These are phyloP conservation scores for Campoplex capitator DNA, from an alignment of 2,888 invertebrate species.

Conservation along the genomic window DNA sequence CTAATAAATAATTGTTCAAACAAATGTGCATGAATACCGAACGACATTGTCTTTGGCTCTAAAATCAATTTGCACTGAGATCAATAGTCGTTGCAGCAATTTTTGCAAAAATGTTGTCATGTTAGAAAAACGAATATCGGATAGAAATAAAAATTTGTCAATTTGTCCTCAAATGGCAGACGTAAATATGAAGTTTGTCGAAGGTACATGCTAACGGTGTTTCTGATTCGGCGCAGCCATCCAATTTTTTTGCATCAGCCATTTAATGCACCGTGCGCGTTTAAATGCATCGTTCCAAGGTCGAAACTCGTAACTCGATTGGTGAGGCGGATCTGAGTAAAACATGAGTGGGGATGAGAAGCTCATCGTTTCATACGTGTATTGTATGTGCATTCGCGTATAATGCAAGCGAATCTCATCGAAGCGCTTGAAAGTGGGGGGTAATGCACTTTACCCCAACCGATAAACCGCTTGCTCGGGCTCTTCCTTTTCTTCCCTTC, in stretches of 20 bases:
- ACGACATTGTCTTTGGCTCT: background rate
- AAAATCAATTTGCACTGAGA: background rate
- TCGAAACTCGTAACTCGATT: constrained; percentile 63
- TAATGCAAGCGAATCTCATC: constrained; percentile 74
- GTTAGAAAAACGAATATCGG: background rate
- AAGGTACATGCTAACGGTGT: background rate
- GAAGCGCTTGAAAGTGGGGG: constrained; percentile 74
- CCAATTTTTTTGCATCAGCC: background rate
- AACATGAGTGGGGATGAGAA: constrained; percentile 41
- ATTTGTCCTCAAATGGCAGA: background rate
- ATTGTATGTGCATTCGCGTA: constrained; percentile 29
- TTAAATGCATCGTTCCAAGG: constrained; percentile 46
- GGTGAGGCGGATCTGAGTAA: constrained; percentile 33
- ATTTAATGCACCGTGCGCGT: constrained; percentile 26
- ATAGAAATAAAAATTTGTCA: background rate
- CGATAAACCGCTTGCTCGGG: constrained; percentile 66
- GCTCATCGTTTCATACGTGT: constrained; percentile 29
- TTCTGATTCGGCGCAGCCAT: background rate
- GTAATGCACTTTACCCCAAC: constrained; percentile 78
- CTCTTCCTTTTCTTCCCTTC: constrained; percentile 63
- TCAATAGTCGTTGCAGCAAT: background rate
- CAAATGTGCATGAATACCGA: background rate
- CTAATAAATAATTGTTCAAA: background rate
- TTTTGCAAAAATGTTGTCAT: background rate
- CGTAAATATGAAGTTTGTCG: background rate